Percentiles rank a stretch among this genome's conserved stretches.
Evolutionary conservation across 1,140 invertebrate species (phyloP).

Genomic region (Lysiphlebus fabarum): DNA sequence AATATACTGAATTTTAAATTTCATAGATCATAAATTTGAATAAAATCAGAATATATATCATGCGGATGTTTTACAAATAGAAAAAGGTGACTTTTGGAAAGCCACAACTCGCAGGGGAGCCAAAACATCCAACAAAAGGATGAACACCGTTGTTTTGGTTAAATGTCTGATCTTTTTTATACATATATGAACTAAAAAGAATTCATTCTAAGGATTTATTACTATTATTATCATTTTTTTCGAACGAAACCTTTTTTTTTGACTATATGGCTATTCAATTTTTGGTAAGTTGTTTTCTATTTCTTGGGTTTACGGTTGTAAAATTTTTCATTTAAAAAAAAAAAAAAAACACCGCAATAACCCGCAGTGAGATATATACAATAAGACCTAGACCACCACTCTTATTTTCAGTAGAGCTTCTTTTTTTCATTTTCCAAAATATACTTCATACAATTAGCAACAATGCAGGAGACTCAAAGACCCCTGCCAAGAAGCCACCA

Average conservation of each 20-base stretch:
- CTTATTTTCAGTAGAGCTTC: conserved; percentile 6
- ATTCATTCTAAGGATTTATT: too few species aligned
- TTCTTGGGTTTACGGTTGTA: background rate
- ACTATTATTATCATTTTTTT: too few species aligned
- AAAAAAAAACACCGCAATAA: background rate
- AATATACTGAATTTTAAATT: too few species aligned
- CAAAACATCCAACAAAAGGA: conserved; percentile 42
- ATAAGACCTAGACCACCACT: conserved; percentile 15
- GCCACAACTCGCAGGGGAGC: conserved; percentile 20
- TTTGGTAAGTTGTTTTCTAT: too few species aligned
- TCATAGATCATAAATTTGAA: too few species aligned
- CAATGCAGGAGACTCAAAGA: conserved; percentile 17
- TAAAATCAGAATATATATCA: too few species aligned
- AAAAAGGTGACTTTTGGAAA: too few species aligned
- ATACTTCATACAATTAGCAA: conserved; percentile 33
- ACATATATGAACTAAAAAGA: too few species aligned
- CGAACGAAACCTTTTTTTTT: too few species aligned
- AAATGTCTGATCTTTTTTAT: background rate
- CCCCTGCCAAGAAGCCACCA: conserved; percentile 33
- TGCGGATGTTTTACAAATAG: too few species aligned
- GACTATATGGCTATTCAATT: too few species aligned
- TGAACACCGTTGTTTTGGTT: conserved; percentile 7
- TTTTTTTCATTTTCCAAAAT: conserved; percentile 26
- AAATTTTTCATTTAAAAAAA: background rate
- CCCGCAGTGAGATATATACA: background rate